These are phyloP conservation scores for Salarias fasciatus DNA, from an alignment of 2,797 vertebrate species.

Conservation along the genomic window DNA sequence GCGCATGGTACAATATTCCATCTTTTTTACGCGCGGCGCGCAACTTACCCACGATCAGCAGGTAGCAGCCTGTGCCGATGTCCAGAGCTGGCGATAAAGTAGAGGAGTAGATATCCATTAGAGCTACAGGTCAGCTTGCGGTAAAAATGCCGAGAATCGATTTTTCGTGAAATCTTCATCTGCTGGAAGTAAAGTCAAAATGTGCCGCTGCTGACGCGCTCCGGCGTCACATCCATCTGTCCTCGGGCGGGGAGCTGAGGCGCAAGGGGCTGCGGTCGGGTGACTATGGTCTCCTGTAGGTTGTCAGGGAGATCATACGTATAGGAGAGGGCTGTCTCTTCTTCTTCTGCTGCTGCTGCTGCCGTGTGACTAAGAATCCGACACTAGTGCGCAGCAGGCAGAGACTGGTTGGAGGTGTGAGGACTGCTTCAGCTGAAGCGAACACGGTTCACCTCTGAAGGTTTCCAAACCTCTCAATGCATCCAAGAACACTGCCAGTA, in stretches of 20 bases:
- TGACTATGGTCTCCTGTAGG: not conserved
- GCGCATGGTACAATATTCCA: no score
- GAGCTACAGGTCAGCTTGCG: not conserved
- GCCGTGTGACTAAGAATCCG: not conserved
- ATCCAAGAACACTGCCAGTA: not conserved
- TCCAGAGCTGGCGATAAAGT: slow-evolving; percentile 76
- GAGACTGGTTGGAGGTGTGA: not conserved
- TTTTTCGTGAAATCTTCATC: slow-evolving; percentile 1
- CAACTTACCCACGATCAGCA: slow-evolving; percentile 77
- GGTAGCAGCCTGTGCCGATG: slow-evolving; percentile 72
- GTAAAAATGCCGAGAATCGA: not conserved
- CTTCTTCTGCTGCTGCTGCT: not conserved
- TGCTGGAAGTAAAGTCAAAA: slow-evolving; percentile 1
- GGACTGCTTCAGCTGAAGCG: not conserved
- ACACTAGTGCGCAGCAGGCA: not conserved
- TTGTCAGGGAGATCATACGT: slow-evolving; percentile 11
- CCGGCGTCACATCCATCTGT: slow-evolving; percentile 50
- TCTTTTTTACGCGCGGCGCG: no score
- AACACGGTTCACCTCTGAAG: not conserved
- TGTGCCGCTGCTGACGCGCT: not conserved
- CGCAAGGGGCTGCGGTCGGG: not conserved
- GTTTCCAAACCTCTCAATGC: no score
- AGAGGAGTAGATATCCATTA: slow-evolving; percentile 78
- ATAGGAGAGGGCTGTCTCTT: slow-evolving; percentile 14
- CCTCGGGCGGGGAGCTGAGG: slow-evolving; percentile 4